These are phyloP conservation scores for Diadegma fenestrale DNA, from an alignment of 2,888 invertebrate species.

Conservation along the genomic window DNA sequence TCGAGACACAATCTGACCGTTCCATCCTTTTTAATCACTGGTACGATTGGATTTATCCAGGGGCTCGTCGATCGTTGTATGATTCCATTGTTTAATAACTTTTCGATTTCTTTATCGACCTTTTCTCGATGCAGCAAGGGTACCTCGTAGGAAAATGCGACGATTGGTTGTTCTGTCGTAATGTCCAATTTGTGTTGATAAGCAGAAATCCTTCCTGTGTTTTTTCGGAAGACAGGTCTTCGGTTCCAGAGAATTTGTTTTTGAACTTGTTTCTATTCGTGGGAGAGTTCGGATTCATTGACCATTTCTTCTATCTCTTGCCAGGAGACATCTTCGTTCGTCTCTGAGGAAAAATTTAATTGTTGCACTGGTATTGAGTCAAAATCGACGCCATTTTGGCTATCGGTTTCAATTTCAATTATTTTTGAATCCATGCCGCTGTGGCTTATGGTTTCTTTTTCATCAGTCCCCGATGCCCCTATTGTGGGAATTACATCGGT, in stretches of 20 bases:
- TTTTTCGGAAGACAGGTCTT: constrained; percentile 13
- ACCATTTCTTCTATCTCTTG: not conserved
- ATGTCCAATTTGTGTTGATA: constrained; percentile 71
- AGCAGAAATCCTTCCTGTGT: not conserved
- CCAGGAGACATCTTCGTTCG: not conserved
- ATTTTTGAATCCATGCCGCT: too few relatives aligned
- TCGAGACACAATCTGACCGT: too few relatives aligned
- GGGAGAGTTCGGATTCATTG: not conserved
- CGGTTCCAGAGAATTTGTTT: constrained; percentile 8
- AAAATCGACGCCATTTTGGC: too few relatives aligned
- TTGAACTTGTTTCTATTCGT: not conserved
- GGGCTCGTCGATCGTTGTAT: too few relatives aligned
- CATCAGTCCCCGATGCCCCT: too few relatives aligned
- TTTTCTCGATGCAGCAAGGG: constrained; percentile 69
- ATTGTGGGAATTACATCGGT: too few relatives aligned
- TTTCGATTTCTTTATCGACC: constrained; percentile 69
- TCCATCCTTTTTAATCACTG: too few relatives aligned
- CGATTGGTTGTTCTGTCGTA: constrained; percentile 67
- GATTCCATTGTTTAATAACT: constrained; percentile 72
- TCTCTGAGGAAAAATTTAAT: not conserved
- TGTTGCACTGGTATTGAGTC: not conserved
- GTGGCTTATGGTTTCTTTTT: too few relatives aligned
- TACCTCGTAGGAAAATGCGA: constrained; percentile 64
- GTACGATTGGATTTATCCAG: too few relatives aligned
- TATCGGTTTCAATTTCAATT: too few relatives aligned